Evolutionary conservation across 2,113 vertebrate genomes (phyloP), one percentile per base, ranked within the genome.

Genomic region (Todiramphus chloris): DNA sequence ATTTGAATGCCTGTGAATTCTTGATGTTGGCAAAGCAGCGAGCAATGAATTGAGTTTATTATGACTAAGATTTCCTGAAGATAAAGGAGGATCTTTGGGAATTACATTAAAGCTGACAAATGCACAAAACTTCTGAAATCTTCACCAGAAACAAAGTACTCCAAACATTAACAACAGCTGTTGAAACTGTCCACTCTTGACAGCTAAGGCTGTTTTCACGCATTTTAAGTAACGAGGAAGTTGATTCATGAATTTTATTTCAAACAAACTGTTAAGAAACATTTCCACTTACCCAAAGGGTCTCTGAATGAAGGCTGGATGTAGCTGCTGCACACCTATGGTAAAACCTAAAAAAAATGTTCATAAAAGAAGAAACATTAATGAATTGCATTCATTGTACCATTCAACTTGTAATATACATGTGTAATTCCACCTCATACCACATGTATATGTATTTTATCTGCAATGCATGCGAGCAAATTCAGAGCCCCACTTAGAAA

Each of bases 281-380:
- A 43, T 20, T 28, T 50, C 28, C 90, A 98, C 99, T 99, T 98
- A 99, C 99, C 99, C 99, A 83, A 99, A 99, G 64, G 99, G 98
- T 97, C 99, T 98, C 98, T 99, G 99, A 97, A 99, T 98, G 96
- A 99, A 98, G 68, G 99, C 98, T 59, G 99, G 99, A 94, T 99
- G 99, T 89, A 99, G 96, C 98, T 99, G 99, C 97, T 99, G 99
- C 69, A 99, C 98, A 83, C 99, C 99, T 90, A 99, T 97, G 67
- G 99, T 98, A 95, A 99, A 98, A 97, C 99, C 99, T 99, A 63
- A 35, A 96, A 72, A 15, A 73, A 15, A 1, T 7, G 2, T 46
- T 87, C 13, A 80, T 68, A 53, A 87, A 63, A 24, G 53, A 48
- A 77, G 24, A 83, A 69, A 5, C n/a, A 86, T 96, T 89, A 96